These are phyloP conservation scores for Xiphias gladius DNA, from an alignment of 2,113 vertebrate genomes.

Conservation along the genomic window DNA sequence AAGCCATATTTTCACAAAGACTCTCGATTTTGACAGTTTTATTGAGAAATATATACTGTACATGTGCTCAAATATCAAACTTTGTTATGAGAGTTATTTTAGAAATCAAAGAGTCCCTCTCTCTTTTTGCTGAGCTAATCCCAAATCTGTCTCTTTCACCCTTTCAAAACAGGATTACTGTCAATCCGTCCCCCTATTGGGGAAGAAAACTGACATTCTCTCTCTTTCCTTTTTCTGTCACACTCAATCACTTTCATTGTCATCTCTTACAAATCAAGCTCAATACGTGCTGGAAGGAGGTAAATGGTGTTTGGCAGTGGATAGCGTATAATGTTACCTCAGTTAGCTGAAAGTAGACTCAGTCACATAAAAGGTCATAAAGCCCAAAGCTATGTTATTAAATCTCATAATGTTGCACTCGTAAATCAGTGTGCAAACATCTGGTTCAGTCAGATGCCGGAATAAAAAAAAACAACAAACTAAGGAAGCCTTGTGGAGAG, in stretches of 20 bases:
- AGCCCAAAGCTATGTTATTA: conserved; percentile 68
- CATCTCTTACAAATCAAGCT: conserved; percentile 52
- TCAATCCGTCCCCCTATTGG: conserved; percentile 50
- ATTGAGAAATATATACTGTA: conserved; percentile 61
- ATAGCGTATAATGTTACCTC: conserved; percentile 62
- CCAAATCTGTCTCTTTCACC: conserved; percentile 68
- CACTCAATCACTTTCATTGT: conserved; percentile 65
- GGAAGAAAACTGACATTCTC: conserved; percentile 45
- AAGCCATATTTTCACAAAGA: conserved; percentile 18
- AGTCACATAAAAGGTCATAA: conserved; percentile 68
- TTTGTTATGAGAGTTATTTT: conserved; percentile 54
- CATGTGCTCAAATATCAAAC: conserved; percentile 57
- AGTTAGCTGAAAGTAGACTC: conserved; percentile 50
- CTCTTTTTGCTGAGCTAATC: conserved; percentile 57
- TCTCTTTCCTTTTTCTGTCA: conserved; percentile 58
- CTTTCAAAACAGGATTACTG: conserved; percentile 71
- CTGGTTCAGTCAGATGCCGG: conserved; percentile 42
- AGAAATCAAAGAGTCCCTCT: conserved; percentile 29
- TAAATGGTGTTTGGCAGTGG: conserved; percentile 60
- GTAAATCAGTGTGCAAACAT: conserved; percentile 70
- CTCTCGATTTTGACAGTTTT: conserved; percentile 59
- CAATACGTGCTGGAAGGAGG: conserved; percentile 32
- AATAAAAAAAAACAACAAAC: neutral
- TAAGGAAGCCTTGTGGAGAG: neutral
- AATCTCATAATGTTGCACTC: conserved; percentile 67